A percentile compares a stretch with the other conserved stretches of the same genome.
Evolutionary conservation across 2,888 invertebrate genomes (phyloP).

Genomic region (Trissolcus brochymenae): DNA sequence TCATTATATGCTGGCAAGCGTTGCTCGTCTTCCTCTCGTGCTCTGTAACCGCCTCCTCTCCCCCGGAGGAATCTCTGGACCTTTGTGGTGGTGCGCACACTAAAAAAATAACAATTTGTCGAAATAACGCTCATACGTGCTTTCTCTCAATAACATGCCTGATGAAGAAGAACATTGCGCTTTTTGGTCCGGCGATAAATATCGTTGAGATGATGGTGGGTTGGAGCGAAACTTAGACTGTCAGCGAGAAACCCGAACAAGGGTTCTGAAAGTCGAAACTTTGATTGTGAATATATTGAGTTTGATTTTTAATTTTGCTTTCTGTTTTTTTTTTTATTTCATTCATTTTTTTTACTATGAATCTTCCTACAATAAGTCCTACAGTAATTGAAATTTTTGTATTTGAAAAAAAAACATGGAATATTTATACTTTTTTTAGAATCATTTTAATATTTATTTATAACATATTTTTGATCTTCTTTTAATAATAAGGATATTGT

Average conservation of each 20-base stretch:
- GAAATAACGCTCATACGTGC: slow-evolving; percentile 33
- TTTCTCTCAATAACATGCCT: slow-evolving; percentile 18
- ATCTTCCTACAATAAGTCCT: too few relatives aligned
- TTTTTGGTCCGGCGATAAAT: slow-evolving; percentile 20
- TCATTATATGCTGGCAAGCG: slow-evolving; percentile 69
- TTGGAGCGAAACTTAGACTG: slow-evolving; percentile 8
- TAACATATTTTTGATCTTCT: too few relatives aligned
- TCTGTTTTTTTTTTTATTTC: too few relatives aligned
- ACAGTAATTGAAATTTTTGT: too few relatives aligned
- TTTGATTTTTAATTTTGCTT: too few relatives aligned
- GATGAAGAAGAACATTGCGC: slow-evolving; percentile 16
- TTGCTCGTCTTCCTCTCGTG: slow-evolving; percentile 37
- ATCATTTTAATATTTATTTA: too few relatives aligned
- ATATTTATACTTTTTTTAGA: too few relatives aligned
- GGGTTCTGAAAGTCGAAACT: too few relatives aligned
- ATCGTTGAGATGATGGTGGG: slow-evolving; percentile 20
- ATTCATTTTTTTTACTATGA: too few relatives aligned
- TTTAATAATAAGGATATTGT: too few relatives aligned
- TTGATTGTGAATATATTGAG: too few relatives aligned
- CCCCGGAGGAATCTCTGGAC: slow-evolving; percentile 35
- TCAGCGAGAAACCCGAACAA: not conserved
- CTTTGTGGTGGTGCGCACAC: slow-evolving; percentile 13
- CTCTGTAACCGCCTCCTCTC: slow-evolving; percentile 18
- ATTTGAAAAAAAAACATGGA: too few relatives aligned
- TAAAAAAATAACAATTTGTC: slow-evolving; percentile 46